Evolutionary conservation across 2,888 invertebrate genomes (phyloP), one percentile per base, ranked within the genome.

Genomic region (Ichneumon xanthorius): DNA sequence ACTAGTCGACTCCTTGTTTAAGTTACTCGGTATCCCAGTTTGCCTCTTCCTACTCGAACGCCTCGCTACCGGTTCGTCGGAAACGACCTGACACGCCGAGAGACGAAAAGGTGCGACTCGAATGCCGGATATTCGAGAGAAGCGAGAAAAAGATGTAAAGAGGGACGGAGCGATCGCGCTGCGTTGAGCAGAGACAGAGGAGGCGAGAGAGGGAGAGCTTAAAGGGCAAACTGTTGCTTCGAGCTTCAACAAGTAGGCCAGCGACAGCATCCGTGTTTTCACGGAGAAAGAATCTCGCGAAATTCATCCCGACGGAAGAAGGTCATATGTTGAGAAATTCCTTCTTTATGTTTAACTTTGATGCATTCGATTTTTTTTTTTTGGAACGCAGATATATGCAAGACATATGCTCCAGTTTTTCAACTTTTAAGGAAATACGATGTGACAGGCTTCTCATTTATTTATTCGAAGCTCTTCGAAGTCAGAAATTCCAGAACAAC

Each of bases 221-320:
- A 90, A 92, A 91, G 90, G 90, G 92, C 92, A 93, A 93, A 93
- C 93, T 93, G 93, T 93, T 93, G 93, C 93, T 93, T 92, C 93
- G 86, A 85, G 91, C 90, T 91, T 91, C 93, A 93, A 93, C 93
- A 93, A 93, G 93, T 93, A 91, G 92, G 84, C 82, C 86, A 86
- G 70, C 76, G 79, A 65, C 50, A 80, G 55, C 63, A 50, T 61
- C 67, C 30, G 37, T 9, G 65, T 53, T 67, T 67, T 72, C 19
- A 68, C 63, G 72, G 33, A 48, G 48, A 73, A 68, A 50, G 45
- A 55, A 72, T 68, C 48, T 65, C 30, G 71, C 55, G 26, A 30
- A 22, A 11, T 58, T 73, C 68, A 67, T 77, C 82, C 58, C 58
- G 19, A 50, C 7, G 22, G 14, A 58, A 63, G 37, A 33, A 53